Evolutionary conservation across 1,140 invertebrate genomes (phyloP).

Genomic region (Solenopsis fugax): DNA sequence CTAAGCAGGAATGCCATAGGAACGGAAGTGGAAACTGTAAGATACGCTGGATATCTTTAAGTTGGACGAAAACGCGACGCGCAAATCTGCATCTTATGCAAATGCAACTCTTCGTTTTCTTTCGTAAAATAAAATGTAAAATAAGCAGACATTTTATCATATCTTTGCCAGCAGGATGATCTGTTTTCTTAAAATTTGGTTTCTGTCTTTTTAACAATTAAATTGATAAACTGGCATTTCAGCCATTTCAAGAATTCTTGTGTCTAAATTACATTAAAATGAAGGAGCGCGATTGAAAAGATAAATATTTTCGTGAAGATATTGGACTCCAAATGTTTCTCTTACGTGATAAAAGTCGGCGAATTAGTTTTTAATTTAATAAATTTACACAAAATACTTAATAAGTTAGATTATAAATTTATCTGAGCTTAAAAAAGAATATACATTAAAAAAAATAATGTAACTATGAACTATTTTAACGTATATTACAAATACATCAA

Average conservation of each 20-base stretch:
- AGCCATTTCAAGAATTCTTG: neutral
- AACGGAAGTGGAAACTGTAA: conserved; percentile 13
- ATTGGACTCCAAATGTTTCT: neutral
- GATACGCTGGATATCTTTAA: neutral
- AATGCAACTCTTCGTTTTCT: neutral
- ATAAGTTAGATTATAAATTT: neutral
- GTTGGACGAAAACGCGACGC: neutral
- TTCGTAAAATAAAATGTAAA: neutral
- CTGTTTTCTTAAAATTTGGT: neutral
- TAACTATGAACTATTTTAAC: neutral
- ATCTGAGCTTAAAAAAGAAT: neutral
- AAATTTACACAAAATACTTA: neutral
- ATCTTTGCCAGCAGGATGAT: neutral
- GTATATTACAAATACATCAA: neutral
- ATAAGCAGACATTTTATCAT: neutral
- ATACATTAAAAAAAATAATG: conserved; percentile 10
- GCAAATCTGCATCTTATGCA: neutral
- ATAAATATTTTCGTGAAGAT: neutral
- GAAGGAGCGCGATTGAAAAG: neutral
- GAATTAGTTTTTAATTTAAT: neutral
- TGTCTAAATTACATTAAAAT: neutral
- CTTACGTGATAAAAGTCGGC: neutral
- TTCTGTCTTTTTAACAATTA: neutral
- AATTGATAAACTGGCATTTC: neutral
- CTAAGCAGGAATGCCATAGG: conserved; percentile 8